phyloP scores from a whole-genome alignment of 2,888 invertebrate species.

The Ypsolopha scabrella region DNA sequence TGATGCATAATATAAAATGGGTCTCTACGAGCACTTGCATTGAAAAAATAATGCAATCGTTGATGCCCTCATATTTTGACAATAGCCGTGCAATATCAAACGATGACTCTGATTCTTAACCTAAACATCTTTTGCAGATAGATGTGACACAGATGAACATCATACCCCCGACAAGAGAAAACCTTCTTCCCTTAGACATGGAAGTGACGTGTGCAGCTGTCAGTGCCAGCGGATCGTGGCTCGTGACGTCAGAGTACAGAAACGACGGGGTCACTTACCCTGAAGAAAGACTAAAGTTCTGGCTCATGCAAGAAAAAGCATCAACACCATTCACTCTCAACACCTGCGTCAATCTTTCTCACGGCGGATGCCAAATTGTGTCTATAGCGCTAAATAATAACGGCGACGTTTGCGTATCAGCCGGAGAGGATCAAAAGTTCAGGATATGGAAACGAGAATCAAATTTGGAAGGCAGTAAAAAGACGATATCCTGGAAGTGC shows the following conservation, averaged over 20 bases:
- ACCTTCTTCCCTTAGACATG: constrained; percentile 51
- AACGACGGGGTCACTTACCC: constrained; percentile 52
- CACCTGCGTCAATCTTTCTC: constrained; percentile 54
- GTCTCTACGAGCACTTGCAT: too few species aligned
- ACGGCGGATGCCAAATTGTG: constrained; percentile 51
- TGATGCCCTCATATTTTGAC: too few species aligned
- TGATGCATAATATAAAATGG: too few species aligned
- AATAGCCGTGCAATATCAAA: too few species aligned
- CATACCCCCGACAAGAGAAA: constrained; percentile 46
- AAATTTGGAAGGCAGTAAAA: constrained; percentile 6
- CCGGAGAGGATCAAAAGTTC: constrained; percentile 55
- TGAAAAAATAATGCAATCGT: too few species aligned
- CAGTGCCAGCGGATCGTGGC: constrained; percentile 44
- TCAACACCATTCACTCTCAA: constrained; percentile 40
- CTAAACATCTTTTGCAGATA: constrained; percentile 30
- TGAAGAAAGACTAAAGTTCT: constrained; percentile 58
- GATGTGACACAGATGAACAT: constrained; percentile 57
- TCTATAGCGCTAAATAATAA: constrained; percentile 40
- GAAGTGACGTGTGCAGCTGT: constrained; percentile 55
- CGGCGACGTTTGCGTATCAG: constrained; percentile 53
- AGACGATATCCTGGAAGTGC: constrained; percentile 34
- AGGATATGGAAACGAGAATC: constrained; percentile 46
- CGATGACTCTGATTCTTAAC: too few species aligned
- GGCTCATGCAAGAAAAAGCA: constrained; percentile 27
- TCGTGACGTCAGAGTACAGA: constrained; percentile 57